Percentiles rank a stretch among this genome's conserved stretches.
These are phyloP conservation scores for Noctua janthina DNA, from an alignment of 2,888 invertebrate species.

Conservation along the genomic window DNA sequence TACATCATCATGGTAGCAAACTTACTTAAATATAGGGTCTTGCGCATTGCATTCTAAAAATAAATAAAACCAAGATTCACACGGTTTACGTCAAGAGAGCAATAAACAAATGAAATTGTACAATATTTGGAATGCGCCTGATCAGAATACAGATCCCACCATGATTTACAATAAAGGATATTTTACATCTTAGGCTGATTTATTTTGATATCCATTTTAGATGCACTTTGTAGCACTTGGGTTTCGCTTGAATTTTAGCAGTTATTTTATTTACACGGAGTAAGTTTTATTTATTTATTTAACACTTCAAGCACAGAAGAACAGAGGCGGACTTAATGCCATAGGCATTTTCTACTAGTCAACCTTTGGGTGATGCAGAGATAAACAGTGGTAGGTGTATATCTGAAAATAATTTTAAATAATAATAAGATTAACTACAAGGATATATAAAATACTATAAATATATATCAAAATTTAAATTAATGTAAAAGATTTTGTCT, in stretches of 20 bases:
- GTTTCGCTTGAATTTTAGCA: not conserved
- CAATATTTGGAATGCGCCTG: constrained; percentile 44
- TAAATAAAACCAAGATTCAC: constrained; percentile 33
- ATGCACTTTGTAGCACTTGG: not conserved
- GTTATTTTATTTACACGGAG: not conserved
- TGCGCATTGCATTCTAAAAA: not conserved
- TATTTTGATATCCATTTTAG: constrained; percentile 18
- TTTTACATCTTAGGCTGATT: constrained; percentile 30
- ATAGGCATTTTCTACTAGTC: too few species aligned
- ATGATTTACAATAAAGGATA: constrained; percentile 44
- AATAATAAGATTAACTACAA: too few species aligned
- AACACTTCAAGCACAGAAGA: too few species aligned
- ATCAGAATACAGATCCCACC: constrained; percentile 42
- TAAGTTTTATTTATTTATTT: too few species aligned
- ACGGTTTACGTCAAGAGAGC: constrained; percentile 27
- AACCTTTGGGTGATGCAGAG: too few species aligned
- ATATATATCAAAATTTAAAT: too few species aligned
- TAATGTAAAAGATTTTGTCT: constrained; percentile 1
- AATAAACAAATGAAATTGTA: constrained; percentile 52
- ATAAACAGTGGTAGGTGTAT: too few species aligned
- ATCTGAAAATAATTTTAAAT: too few species aligned
- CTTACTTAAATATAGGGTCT: not conserved
- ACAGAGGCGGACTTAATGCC: too few species aligned
- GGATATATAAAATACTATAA: too few species aligned
- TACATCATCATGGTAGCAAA: not conserved